Base-by-base conservation (phyloP, 2,113 vertebrate species). In the Grus americana region DNA sequence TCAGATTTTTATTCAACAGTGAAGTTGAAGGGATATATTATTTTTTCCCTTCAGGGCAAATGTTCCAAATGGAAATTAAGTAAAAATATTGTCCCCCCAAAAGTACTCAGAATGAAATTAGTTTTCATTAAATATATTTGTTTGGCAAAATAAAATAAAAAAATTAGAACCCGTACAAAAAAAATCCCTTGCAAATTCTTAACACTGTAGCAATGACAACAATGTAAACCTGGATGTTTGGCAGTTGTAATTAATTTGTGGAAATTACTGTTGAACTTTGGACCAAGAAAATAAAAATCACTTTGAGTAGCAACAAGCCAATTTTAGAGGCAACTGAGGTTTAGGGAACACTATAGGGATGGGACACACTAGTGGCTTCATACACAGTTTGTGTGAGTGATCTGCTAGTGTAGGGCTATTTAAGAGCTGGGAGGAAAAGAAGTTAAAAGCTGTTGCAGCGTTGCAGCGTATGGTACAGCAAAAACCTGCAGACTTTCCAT, bases 121-220 rank as follows among this genome's bases (percentile, higher is more conserved):
- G 91, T 98, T 95, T 97, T 98, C 97, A 98, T 98, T 98, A 98
- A 98, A 98, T 98, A 98, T 97, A 98, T 98, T 97, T 97, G 97
- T 97, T 97, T 98, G 98, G 97, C 98, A 98, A 98, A 98, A 96
- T 90, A 96, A 96, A 97, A 95, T 96, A 49, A 91, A 96, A 93
- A 97, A 97, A 97, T 98, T 96, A 98, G 96, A 98, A 98, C 98
- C 97, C 97, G 97, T 98, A 98, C 95, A 97, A 98, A 97, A 95
- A 92, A 93, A 96, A 96, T 97, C 96, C 93, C 94, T 98, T 91
- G 97, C 86, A 96, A 97, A 97, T 92, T 95, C 79, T 27, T 96
- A 97, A 98, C 94, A 97, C 93, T 74, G 84, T 95, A 96, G 96
- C 94, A 92, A 97, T 94, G 95, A 97, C 88, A 96, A 92, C 3